These are phyloP conservation scores for Scomber colias DNA, from an alignment of 2,113 vertebrate genomes.

Conservation along the genomic window DNA sequence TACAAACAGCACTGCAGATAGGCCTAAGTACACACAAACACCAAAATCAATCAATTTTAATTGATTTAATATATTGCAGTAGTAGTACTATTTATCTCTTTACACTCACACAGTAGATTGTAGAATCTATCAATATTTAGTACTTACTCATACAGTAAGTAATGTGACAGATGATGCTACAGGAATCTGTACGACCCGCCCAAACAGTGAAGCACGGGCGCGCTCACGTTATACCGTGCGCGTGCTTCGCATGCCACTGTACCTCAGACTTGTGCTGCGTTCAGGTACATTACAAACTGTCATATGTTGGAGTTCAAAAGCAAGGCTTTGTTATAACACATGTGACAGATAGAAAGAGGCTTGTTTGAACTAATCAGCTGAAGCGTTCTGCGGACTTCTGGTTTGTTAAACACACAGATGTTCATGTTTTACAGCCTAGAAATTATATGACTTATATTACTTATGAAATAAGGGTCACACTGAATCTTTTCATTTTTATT, in stretches of 20 bases:
- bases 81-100: too few relatives aligned
- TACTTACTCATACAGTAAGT: too few relatives aligned
- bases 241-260: conserved; percentile 52
- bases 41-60: neutral
- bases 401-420: neutral
- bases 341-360: neutral
- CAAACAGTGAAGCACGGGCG: conserved; percentile 39
- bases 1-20: neutral
- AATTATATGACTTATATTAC: neutral
- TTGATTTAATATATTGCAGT: too few relatives aligned
- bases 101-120: too few relatives aligned
- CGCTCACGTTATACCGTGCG: conserved; percentile 47
- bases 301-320: neutral
- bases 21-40: neutral
- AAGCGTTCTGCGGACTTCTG: neutral
- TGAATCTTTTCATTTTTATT: too few relatives aligned
- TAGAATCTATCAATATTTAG: too few relatives aligned
- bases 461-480: neutral
- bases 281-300: neutral
- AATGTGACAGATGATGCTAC: neutral
- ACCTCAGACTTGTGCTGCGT: conserved; percentile 16
- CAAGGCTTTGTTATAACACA: neutral
- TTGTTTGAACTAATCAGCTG: neutral
- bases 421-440: neutral
- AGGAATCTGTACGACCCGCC: conserved; percentile 18